Evolutionary conservation across 2,797 vertebrate species (phyloP).

Genomic region (Buphagus erythrorhynchus): DNA sequence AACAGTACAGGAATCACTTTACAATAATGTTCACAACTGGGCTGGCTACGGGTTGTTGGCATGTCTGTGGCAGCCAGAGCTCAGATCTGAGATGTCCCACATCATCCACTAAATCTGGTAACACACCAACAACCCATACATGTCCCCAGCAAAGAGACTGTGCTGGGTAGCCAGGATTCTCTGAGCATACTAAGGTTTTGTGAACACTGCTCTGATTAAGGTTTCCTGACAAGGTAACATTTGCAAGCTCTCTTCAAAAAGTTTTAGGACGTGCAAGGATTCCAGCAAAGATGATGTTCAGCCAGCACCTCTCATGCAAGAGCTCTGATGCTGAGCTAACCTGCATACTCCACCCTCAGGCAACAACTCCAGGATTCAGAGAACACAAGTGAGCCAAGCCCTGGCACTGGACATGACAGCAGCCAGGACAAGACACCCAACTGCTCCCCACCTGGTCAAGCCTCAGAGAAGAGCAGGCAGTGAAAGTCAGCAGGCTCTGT

Average conservation of each 20-base stretch:
- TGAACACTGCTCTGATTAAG: not conserved
- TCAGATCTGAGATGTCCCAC: not conserved
- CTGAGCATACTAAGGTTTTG: not conserved
- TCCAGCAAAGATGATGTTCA: not conserved
- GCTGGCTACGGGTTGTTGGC: not conserved
- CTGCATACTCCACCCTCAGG: not conserved
- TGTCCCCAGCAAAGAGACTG: not conserved
- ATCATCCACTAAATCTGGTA: not conserved
- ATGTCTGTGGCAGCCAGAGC: rapidly evolving
- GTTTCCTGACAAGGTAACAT: not conserved
- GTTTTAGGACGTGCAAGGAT: not conserved
- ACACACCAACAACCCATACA: not conserved
- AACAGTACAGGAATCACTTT: not conserved
- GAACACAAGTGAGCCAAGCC: not conserved
- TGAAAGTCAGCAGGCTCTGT: not conserved
- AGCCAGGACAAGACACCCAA: not conserved
- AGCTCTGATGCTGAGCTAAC: not conserved
- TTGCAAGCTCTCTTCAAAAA: not conserved
- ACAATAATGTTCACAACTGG: rapidly evolving
- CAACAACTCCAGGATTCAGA: not conserved
- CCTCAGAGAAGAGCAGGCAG: not conserved
- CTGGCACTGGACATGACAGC: not conserved
- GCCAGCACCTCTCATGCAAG: not conserved
- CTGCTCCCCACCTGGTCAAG: not conserved
- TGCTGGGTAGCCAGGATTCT: not conserved